These are phyloP conservation scores for Myotis findleyi DNA, from an alignment of 2,797 vertebrate genomes.

Conservation along the genomic window DNA sequence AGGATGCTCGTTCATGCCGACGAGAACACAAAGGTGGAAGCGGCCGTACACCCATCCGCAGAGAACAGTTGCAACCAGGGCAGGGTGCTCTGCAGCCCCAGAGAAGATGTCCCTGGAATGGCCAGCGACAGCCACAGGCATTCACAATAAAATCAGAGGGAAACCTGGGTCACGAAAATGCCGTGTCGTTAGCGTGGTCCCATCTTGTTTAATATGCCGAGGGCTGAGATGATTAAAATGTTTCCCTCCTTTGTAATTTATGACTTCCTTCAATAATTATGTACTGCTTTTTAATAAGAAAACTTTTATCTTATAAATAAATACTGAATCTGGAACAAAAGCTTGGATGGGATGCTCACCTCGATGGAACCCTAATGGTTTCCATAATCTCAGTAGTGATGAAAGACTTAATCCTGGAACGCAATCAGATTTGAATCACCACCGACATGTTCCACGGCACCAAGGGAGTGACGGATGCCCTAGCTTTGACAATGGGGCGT, in stretches of 20 bases:
- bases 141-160: not conserved
- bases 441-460: not conserved
- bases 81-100: not conserved
- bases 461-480: not conserved
- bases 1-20: not conserved
- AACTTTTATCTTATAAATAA: not conserved
- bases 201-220: not conserved
- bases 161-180: not conserved
- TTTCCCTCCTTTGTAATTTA: not conserved
- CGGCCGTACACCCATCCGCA: not conserved
- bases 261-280: not conserved
- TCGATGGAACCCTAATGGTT: not conserved
- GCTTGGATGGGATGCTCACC: not conserved
- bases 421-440: not conserved
- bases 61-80: not conserved
- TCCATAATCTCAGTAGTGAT: not conserved
- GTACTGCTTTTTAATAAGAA: constrained; percentile 10
- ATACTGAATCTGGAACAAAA: constrained; percentile 27
- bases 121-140: not conserved
- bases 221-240: not conserved
- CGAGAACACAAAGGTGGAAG: not conserved
- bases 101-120: too few species aligned
- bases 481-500: not conserved
- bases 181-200: not conserved
- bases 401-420: not conserved